Evolutionary conservation across 1,140 invertebrate genomes (phyloP).

Genomic region (Pachypeltis micranthus): DNA sequence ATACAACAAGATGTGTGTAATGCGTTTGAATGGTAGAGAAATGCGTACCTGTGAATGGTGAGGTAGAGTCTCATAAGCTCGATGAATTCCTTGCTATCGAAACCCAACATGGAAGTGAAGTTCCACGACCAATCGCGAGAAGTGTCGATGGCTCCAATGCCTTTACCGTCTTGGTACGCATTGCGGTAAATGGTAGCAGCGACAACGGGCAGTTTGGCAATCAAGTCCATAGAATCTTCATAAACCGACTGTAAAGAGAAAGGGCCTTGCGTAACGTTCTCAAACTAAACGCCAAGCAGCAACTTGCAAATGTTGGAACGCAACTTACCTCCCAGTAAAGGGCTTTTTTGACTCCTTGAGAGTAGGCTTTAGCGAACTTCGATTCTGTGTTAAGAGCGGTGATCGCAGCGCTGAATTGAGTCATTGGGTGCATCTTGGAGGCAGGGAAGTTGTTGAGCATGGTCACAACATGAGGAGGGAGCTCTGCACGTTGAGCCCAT

Average conservation of each 20-base stretch:
- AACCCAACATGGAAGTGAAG: slow-evolving; percentile 86
- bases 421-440: slow-evolving; percentile 80
- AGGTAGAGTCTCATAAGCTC: slow-evolving; percentile 91
- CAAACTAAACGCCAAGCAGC: neutral
- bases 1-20: too few species aligned
- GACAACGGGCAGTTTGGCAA: slow-evolving; percentile 88
- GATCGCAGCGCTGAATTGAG: slow-evolving; percentile 85
- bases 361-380: slow-evolving; percentile 85
- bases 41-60: slow-evolving; percentile 80
- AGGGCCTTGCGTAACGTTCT: neutral
- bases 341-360: slow-evolving; percentile 67
- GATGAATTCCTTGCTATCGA: slow-evolving; percentile 66
- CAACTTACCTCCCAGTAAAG: slow-evolving; percentile 75
- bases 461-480: slow-evolving; percentile 86
- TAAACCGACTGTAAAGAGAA: slow-evolving; percentile 48
- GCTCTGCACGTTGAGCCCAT: slow-evolving; percentile 77
- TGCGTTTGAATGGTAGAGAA: too few species aligned
- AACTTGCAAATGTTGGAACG: slow-evolving; percentile 6
- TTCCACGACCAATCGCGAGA: slow-evolving; percentile 90
- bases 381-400: slow-evolving; percentile 88
- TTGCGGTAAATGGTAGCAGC: slow-evolving; percentile 92
- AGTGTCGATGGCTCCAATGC: slow-evolving; percentile 75
- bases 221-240: slow-evolving; percentile 92
- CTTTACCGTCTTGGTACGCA: slow-evolving; percentile 70
- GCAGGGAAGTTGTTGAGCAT: slow-evolving; percentile 94